Base-by-base conservation (phyloP, 2,888 invertebrate genomes). In the Apodemia zela region DNA sequence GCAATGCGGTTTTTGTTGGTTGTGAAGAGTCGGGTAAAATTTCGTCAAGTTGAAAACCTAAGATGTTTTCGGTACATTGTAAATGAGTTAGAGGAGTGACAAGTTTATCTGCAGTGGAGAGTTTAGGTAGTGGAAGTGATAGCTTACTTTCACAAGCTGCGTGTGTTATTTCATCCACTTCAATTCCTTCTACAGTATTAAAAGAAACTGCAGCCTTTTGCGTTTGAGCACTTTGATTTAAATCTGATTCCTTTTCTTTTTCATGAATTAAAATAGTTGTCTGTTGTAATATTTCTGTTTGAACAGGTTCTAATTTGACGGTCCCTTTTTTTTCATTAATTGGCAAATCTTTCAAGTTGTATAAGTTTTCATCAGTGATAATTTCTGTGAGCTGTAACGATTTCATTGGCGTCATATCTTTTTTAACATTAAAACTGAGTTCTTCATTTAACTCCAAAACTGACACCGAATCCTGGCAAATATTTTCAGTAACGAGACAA, bases 381-480 rank as follows among this genome's bases (percentile, higher is more conserved):
- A 85, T 70, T 79, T 84, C 83, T 54, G 75, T 81, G 71, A 84
- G 81, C 72, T 84, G 76, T 65, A 87, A 64, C 0, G 85, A 73
- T 70, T 76, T 82, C 13, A 77, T 72, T 73, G 81, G 81, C 62
- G 80, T 65, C 29, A 87, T n/a, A 35, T 81, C 72, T 67, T 91
- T 74, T 17, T 76, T 79, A 0, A 92, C 87, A 59, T 77, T 79
- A 75, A 90, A 90, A 58, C 76, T 72, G 60, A 78, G 75, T n/a
- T 88, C 85, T 68, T 79, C 80, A 33, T 81, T 71, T 8, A 80
- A 75, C 63, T 70, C 70, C 33, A 93, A 85, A 64, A 81, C 68
- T 59, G 82, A 82, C 71, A 93, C 85, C 67, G 82, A 82, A 72
- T 93, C 93, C 4, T 89, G 88, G 33, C 75, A 63, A 18, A 81